Evolutionary conservation across 2,113 vertebrate species (phyloP), one percentile per base, ranked within the genome.

Genomic region (Trichomycterus rosablanca): DNA sequence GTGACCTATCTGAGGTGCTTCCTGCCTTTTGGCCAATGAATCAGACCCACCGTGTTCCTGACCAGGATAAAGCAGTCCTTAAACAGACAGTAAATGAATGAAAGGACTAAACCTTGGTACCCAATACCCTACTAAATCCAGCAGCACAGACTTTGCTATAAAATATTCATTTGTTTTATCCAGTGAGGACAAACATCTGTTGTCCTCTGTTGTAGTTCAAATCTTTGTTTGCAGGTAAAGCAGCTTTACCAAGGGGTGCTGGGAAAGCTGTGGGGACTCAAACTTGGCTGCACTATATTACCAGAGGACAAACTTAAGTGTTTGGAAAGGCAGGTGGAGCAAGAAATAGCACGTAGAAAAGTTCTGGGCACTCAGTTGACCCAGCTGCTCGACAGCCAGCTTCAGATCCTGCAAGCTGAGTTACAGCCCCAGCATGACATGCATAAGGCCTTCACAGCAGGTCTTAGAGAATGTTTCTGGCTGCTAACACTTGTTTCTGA

Each of bases 221-320:
- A n/a, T n/a, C n/a, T n/a, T n/a, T 39, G 14, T 35, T 1, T 3
- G 4, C 72, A 97, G 94, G 90, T 94, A 0, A 92, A 88, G 76
- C 66, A 76, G 24, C 55, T 92, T 2, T 90, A 91, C 61, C 82
- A 68, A 69, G 81, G 76, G 32, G 79, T 93, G 11, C 68, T 75
- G 1, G 73, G 46, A 1, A 91, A 92, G 80, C 72, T 85, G 2
- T 61, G 72, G 35, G 74, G 65, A 0, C 84, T 97, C 49, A 80
- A 50, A 24, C 75, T 74, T 16, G 4, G 22, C 35, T 44, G 63
- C 45, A 46, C 30, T 37, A 14, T 72, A 2, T 20, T 45, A 0
- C 72, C 73, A 48, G 77, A 73, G 51, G 72, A 50, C 45, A 39
- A 54, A 54, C 64, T 59, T 15, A 74, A 78, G 9, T 64, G 48